Percentiles rank a stretch among this genome's conserved stretches.
Evolutionary conservation across 2,113 vertebrate genomes (phyloP).

Genomic region (Anser cygnoides): DNA sequence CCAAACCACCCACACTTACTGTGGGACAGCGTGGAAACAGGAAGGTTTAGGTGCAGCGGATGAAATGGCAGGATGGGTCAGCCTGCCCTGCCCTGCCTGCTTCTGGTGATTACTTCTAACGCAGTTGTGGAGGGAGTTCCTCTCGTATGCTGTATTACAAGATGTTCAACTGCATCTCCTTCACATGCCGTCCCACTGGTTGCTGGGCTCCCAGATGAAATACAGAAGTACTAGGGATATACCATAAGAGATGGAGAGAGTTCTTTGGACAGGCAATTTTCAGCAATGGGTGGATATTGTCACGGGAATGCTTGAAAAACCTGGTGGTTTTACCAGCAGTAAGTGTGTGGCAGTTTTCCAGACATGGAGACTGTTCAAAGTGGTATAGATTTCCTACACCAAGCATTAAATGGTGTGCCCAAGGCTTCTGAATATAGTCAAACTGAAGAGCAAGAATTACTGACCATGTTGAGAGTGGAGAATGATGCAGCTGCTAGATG

Average conservation of each 20-base stretch:
- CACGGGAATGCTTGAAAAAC: not conserved
- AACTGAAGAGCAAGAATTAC: not conserved
- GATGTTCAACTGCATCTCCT: not conserved
- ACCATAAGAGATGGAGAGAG: not conserved
- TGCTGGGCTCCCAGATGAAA: not conserved
- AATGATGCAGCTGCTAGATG: not conserved
- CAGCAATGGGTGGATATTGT: not conserved
- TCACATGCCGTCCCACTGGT: not conserved
- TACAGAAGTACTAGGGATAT: not conserved
- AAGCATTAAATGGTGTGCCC: not conserved
- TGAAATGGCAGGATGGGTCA: fast-evolving
- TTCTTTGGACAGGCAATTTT: not conserved
- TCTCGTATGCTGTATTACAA: not conserved
- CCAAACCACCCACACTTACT: fast-evolving
- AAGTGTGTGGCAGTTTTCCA: not conserved
- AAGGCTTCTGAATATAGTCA: not conserved
- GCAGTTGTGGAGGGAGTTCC: fast-evolving
- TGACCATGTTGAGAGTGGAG: not conserved
- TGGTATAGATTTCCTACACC: not conserved
- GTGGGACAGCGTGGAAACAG: not conserved
- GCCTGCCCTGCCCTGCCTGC: not conserved
- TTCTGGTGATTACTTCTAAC: fast-evolving
- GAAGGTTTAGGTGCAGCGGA: not conserved
- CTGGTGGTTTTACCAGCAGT: not conserved
- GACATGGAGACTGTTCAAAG: fast-evolving